Percentiles rank a stretch among this genome's conserved stretches.
These are phyloP conservation scores for Clarias pachynema DNA, from an alignment of 2,797 vertebrate species.

Conservation along the genomic window DNA sequence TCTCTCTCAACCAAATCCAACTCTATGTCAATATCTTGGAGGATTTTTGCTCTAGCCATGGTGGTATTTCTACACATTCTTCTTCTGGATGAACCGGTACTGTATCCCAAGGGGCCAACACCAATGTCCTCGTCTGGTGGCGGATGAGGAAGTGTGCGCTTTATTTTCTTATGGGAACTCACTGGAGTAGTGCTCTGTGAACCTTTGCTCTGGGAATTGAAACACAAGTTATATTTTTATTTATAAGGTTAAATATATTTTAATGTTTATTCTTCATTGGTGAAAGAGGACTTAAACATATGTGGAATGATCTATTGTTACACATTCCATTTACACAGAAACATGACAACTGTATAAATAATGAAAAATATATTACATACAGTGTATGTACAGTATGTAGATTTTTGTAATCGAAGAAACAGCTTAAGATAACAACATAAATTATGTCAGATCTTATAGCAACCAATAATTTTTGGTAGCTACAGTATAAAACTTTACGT, in stretches of 20 bases:
- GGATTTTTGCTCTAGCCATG: conserved; percentile 97
- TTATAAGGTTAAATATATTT: conserved; percentile 2
- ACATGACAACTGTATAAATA: neutral
- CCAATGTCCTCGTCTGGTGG: conserved; percentile 89
- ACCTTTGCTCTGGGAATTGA: conserved; percentile 79
- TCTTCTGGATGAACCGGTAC: conserved; percentile 88
- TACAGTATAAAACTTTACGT: too few species aligned
- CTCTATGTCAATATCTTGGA: conserved; percentile 98
- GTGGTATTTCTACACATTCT: conserved; percentile 94
- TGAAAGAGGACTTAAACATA: neutral
- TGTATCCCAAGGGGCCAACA: conserved; percentile 81
- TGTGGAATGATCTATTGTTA: neutral
- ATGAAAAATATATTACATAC: neutral
- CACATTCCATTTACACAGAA: neutral
- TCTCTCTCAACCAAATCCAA: conserved; percentile 96
- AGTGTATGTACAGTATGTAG: too few species aligned
- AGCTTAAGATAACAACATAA: neutral
- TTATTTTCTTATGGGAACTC: conserved; percentile 94
- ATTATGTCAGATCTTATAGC: neutral
- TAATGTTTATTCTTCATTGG: neutral
- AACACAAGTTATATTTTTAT: conserved; percentile 13
- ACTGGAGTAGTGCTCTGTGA: conserved; percentile 78
- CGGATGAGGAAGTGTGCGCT: conserved; percentile 95
- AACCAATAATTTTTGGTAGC: neutral
- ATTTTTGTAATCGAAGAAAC: too few species aligned